Percentiles rank a stretch among this genome's conserved stretches.
Evolutionary conservation across 2,888 invertebrate genomes (phyloP).

Genomic region (Scaptomyza reducta): DNA sequence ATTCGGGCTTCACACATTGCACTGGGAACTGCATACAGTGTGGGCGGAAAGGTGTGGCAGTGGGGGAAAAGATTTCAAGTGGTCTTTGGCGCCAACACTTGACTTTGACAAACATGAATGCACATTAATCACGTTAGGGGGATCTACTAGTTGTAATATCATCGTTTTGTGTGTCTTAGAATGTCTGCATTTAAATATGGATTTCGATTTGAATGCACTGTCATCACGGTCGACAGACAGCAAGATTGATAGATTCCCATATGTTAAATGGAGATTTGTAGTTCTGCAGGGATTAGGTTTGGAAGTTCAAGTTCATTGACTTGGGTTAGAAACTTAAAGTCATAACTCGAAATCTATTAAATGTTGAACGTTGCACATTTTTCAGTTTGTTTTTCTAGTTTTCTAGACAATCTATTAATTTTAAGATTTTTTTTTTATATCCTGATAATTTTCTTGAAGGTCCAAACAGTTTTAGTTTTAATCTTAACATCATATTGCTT

Average conservation of each 20-base stretch:
- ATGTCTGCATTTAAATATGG: conserved; percentile 19
- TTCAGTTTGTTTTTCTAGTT: no score
- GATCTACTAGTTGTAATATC: conserved; percentile 8
- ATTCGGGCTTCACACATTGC: conserved; percentile 55
- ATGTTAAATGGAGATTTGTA: background rate
- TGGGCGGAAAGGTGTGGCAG: background rate
- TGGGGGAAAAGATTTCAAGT: conserved; percentile 47
- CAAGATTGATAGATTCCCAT: conserved; percentile 10
- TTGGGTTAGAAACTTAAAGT: conserved; percentile 16
- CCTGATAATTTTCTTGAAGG: no score
- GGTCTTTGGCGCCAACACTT: conserved; percentile 81
- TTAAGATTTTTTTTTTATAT: no score
- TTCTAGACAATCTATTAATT: no score
- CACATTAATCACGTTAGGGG: conserved; percentile 61
- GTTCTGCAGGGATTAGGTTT: background rate
- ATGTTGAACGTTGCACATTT: no score
- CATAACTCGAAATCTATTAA: background rate
- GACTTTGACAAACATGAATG: conserved; percentile 70
- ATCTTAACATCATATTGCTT: background rate
- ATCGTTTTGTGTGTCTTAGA: conserved; percentile 9
- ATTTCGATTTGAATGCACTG: background rate
- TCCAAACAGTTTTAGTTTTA: no score
- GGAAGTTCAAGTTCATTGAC: conserved; percentile 56
- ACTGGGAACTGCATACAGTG: conserved; percentile 43
- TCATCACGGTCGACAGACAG: conserved; percentile 27